phyloP scores from a whole-genome alignment of 2,113 vertebrate species.

The Barbus barbus region DNA sequence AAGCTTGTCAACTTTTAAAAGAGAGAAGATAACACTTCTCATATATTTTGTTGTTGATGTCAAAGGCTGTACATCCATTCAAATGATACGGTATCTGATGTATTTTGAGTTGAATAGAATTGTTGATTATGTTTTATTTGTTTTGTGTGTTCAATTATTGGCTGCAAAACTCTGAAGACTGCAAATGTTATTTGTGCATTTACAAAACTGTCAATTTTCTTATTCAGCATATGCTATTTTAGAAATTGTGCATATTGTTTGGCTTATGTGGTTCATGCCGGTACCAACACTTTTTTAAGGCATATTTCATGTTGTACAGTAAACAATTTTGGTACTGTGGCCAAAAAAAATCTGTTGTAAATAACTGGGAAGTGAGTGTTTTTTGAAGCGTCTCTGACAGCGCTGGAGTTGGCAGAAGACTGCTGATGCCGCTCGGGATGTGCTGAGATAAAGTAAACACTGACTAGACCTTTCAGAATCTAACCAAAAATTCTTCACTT shows the following conservation, averaged over 20 bases:
- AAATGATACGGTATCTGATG: too few species aligned
- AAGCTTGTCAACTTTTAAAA: too few species aligned
- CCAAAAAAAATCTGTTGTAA: not conserved
- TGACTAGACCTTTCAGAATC: not conserved
- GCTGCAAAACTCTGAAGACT: not conserved
- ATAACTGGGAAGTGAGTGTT: not conserved
- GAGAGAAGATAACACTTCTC: not conserved
- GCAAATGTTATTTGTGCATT: not conserved
- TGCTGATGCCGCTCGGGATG: not conserved
- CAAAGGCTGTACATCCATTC: not conserved
- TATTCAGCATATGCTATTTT: not conserved
- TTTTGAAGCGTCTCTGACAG: not conserved
- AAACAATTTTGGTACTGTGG: not conserved
- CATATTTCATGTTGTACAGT: not conserved
- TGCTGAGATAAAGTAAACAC: not conserved
- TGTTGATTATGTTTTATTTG: not conserved
- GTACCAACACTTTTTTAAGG: not conserved
- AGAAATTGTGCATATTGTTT: not conserved
- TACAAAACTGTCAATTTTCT: not conserved
- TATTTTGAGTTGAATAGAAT: not conserved
- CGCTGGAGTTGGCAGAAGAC: not conserved
- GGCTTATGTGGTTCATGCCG: not conserved
- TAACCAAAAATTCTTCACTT: not conserved
- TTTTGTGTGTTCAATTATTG: not conserved
- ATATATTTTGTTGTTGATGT: not conserved